These are phyloP conservation scores for Rhopalosiphum padi DNA, from an alignment of 1,140 invertebrate species.

Conservation along the genomic window DNA sequence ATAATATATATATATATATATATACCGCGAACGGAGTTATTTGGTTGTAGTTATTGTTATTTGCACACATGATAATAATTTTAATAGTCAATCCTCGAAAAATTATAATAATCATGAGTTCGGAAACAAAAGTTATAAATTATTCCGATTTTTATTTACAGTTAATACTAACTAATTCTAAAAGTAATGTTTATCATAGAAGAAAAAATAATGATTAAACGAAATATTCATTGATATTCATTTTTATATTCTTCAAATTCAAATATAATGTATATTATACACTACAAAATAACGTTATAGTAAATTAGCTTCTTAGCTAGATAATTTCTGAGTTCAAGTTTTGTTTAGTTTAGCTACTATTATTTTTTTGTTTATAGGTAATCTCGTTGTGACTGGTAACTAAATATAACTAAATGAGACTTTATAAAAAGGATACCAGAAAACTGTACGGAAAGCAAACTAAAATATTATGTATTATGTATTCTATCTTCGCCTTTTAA, in stretches of 20 bases:
- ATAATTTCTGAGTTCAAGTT: too few species aligned
- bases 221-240: not conserved
- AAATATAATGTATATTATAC: too few species aligned
- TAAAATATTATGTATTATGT: too few species aligned
- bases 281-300: too few species aligned
- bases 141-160: not conserved
- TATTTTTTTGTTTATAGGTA: too few species aligned
- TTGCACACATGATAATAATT: not conserved
- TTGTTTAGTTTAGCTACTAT: too few species aligned
- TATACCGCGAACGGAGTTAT: not conserved
- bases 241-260: too few species aligned
- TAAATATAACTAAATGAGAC: not conserved
- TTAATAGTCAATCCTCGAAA: not conserved
- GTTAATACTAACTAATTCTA: not conserved
- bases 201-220: not conserved
- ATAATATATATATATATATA: not conserved
- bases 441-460: not conserved
- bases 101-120: not conserved
- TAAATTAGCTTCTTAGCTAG: too few species aligned
- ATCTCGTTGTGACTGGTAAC: not conserved
- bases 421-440: not conserved
- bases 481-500: too few species aligned
- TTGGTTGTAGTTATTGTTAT: not conserved
- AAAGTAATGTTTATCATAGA: not conserved
- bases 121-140: not conserved